phyloP scores from a whole-genome alignment of 1,140 invertebrate species.

The Halesus radiatus region DNA sequence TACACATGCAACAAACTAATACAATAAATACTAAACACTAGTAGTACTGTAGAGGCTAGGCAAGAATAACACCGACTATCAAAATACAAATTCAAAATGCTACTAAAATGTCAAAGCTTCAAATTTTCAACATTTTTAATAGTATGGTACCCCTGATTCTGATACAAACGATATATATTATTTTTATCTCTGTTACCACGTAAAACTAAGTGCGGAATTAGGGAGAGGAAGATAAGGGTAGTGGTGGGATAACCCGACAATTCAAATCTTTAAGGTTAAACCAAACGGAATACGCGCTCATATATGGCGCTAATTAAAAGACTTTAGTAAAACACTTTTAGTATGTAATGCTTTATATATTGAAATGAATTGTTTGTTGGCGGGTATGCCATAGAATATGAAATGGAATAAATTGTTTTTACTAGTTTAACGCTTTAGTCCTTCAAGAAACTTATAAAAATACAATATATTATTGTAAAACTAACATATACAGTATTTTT shows the following conservation, averaged over 20 bases:
- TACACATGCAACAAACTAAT: slow-evolving; percentile 43
- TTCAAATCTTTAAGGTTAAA: background rate
- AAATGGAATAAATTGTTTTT: too few relatives aligned
- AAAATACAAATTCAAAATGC: background rate
- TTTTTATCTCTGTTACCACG: too few relatives aligned
- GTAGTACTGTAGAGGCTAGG: background rate
- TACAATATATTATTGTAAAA: too few relatives aligned
- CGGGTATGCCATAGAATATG: too few relatives aligned
- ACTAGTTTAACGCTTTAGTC: too few relatives aligned
- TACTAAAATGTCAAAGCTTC: background rate
- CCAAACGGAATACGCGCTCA: background rate
- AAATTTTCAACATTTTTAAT: background rate
- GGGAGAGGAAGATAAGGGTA: background rate
- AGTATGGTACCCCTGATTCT: background rate
- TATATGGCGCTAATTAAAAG: too few relatives aligned
- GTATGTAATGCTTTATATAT: too few relatives aligned
- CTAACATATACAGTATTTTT: too few relatives aligned
- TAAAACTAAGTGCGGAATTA: background rate
- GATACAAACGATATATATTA: background rate
- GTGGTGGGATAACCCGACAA: background rate
- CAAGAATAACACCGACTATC: background rate
- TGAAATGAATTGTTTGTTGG: too few relatives aligned
- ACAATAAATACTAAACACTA: background rate
- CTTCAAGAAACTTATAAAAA: too few relatives aligned
- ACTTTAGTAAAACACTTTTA: too few relatives aligned